Evolutionary conservation across 2,113 vertebrate species (phyloP), one percentile per base, ranked within the genome.

Genomic region (Podiceps cristatus): DNA sequence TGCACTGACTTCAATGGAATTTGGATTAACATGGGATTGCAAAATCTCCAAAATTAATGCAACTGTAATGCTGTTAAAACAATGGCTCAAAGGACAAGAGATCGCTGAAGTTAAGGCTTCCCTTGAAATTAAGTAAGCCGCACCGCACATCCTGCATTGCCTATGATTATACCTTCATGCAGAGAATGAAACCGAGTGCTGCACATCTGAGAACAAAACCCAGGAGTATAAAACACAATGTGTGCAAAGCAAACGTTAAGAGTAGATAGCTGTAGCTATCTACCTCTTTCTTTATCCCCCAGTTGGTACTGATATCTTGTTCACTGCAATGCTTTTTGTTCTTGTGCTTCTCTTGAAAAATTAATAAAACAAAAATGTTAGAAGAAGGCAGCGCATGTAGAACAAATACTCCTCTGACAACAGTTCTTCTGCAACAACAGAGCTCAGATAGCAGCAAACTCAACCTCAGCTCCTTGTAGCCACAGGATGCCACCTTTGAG

Each of bases 51-150:
- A 93, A 91, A 97, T 94, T 89, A 94, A 96, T 97, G 77, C 77
- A 93, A 55, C 89, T 35, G 13, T 96, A 96, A 95, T 94, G 84
- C 93, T 97, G 87, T 96, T 96, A 97, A 95, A 96, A 86, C 91
- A 94, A 66, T 59, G 55, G 75, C 84, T 94, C 33, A 37, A 86
- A 90, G 84, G 42, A 42, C 55, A 86, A 69, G 28, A 91, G 23
- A 82, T 87, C 60, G 55, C 47, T 73, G 31, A 82, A 93, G 45
- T 73, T 92, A 91, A 92, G 79, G 69, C 76, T 97, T 85, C 33
- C 59, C 77, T 66, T 91, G 53, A 95, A 95, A 96, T 95, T 66
- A 93, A 85, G 66, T 25, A 91, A 95, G 80, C 69, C 76, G 69
- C 22, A 50, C 40, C 0, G 4, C 55, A 77, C 40, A 66, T 76